Base-by-base conservation (phyloP, 2,113 vertebrate genomes). In the Malurus melanocephalus region DNA sequence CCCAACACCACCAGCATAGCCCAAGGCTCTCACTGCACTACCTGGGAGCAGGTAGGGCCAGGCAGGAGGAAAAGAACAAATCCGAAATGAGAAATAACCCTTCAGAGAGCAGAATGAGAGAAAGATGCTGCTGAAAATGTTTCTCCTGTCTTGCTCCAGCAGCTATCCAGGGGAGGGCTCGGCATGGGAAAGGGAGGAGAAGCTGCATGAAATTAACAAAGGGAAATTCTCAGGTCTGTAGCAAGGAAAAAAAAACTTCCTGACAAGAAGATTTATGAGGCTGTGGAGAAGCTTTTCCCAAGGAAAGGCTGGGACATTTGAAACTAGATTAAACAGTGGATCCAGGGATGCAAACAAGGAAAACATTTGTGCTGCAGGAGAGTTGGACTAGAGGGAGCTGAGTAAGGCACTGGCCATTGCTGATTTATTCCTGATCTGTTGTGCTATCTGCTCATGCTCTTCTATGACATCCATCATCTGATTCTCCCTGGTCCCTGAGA, bases 211-310 rank as follows among this genome's bases (percentile, higher is more conserved):
- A 94, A 95, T 91, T 83, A 88, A 83, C 72, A 77, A 88, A 88
- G 52, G 46, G 32, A 90, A 87, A 72, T 40, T 78, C 87, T 75
- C 42, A 56, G 55, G 46, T 87, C 77, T 4, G 1, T 24, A 81
- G 46, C 55, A 93, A 88, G 80, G 72, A 86, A 92, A 76, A 86
- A 92, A 88, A 87, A 81, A 9, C 20, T 77, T 90, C 30, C 18
- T 94, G 92, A 93, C 91, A 95, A 69, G 65, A 91, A 94, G 92
- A 95, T 93, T 95, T 84, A 95, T 94, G 80, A 94, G 62, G 30
- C 59, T 72, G 30, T 75, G 20, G 69, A 67, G 80, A 92, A 88
- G 57, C 48, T 90, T 87, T 69, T 95, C 74, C 28, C 42, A 79
- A 27, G 42, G 62, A 94, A 94, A 93, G 33, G 51, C 74, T 88